Evolutionary conservation across 2,113 vertebrate species (phyloP).

Genomic region (Fukomys damarensis): DNA sequence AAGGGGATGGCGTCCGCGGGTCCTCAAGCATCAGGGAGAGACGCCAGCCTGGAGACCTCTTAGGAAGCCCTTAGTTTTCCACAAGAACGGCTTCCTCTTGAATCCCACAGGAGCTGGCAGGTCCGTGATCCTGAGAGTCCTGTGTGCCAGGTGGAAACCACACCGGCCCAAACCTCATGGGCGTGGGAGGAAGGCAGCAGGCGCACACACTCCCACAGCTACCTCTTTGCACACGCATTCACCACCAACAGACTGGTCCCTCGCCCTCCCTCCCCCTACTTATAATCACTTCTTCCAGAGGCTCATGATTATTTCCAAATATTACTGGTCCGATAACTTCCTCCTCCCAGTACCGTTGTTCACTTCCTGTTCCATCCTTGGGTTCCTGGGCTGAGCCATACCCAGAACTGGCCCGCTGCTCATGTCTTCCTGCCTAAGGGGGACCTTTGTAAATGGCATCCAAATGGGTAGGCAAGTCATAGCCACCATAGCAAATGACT

Average conservation of each 20-base stretch:
- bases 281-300: slow-evolving; percentile 75
- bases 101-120: background rate
- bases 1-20: background rate
- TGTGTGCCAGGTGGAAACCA: background rate
- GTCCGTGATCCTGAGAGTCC: background rate
- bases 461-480: slow-evolving; percentile 65
- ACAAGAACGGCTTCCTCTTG: background rate
- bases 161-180: background rate
- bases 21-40: background rate
- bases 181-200: slow-evolving; percentile 47
- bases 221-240: slow-evolving; percentile 70
- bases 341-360: slow-evolving; percentile 75
- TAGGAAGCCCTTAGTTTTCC: slow-evolving; percentile 7
- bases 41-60: background rate
- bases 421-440: slow-evolving; percentile 40
- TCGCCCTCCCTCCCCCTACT: background rate
- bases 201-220: slow-evolving; percentile 54
- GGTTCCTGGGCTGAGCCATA: slow-evolving; percentile 72
- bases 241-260: background rate
- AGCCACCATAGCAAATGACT: slow-evolving; percentile 66
- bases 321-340: slow-evolving; percentile 73
- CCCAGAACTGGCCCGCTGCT: slow-evolving; percentile 34
- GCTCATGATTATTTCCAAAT: slow-evolving; percentile 74
- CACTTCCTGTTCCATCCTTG: slow-evolving; percentile 65
- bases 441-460: slow-evolving; percentile 43